Percentiles rank a stretch among this genome's conserved stretches.
Evolutionary conservation across 2,797 vertebrate genomes (phyloP).

Genomic region (Fringilla coelebs): DNA sequence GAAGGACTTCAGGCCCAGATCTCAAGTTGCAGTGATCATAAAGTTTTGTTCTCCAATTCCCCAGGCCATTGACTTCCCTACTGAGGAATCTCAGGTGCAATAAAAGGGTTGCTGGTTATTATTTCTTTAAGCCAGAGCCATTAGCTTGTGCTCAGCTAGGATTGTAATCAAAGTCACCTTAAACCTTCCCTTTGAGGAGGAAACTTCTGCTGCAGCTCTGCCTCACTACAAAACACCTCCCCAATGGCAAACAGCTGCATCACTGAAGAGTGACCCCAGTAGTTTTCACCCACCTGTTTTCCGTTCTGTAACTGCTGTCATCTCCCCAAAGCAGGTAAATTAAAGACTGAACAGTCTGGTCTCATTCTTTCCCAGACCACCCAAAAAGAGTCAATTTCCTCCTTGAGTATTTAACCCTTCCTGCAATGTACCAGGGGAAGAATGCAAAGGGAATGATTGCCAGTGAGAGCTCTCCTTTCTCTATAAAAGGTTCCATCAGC

Average conservation of each 20-base stretch:
- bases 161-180: not conserved
- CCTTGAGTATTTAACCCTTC: conserved; percentile 39
- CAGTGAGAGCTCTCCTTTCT: not conserved
- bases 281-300: conserved; percentile 34
- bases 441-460: not conserved
- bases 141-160: not conserved
- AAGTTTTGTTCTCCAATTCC: not conserved
- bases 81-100: not conserved
- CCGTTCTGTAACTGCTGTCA: not conserved
- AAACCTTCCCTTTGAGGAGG: not conserved
- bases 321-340: conserved; percentile 38
- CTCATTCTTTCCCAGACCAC: conserved; percentile 51
- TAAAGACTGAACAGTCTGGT: conserved; percentile 21
- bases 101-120: not conserved
- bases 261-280: not conserved
- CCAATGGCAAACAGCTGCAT: not conserved
- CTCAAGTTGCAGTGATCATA: not conserved
- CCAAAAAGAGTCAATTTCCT: conserved; percentile 27
- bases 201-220: not conserved
- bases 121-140: not conserved
- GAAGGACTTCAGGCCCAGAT: not conserved
- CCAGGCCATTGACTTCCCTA: not conserved
- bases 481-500: not conserved
- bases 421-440: not conserved
- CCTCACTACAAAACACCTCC: not conserved